Conservation (phyloP, 2,113 vertebrate species). For the Apodemus sylvaticus region DNA sequence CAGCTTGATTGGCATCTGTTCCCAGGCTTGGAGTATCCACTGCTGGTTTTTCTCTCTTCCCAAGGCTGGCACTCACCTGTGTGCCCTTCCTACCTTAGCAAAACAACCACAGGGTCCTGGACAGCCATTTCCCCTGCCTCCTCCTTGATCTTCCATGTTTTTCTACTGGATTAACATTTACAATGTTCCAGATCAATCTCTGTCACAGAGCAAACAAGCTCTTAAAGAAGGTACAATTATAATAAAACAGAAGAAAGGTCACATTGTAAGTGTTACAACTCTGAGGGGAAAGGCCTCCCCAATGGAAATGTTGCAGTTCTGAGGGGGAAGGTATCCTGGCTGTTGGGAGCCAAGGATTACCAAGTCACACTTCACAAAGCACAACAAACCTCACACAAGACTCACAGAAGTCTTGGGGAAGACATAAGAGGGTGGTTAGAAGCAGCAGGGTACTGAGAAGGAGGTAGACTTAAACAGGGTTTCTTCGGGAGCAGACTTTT, state of each 20-base stretch:
- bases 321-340: neutral
- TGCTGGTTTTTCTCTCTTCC: neutral
- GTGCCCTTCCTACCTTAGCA: neutral
- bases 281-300: neutral
- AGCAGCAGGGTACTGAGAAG: neutral
- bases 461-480: neutral
- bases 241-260: neutral
- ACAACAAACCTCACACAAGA: neutral
- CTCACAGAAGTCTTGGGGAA: neutral
- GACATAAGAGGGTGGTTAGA: neutral
- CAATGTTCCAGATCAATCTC: neutral
- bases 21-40: neutral
- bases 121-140: neutral
- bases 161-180: neutral
- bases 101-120: too few species aligned
- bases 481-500: neutral
- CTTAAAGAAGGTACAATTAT: neutral
- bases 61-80: too few species aligned
- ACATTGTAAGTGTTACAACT: neutral
- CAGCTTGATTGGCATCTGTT: fast-evolving
- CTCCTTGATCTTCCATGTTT: neutral
- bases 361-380: neutral
- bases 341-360: neutral
- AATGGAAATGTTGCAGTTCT: too few species aligned
- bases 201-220: neutral